Conservation (phyloP, 2,113 vertebrate genomes). For the Lutjanus erythropterus region DNA sequence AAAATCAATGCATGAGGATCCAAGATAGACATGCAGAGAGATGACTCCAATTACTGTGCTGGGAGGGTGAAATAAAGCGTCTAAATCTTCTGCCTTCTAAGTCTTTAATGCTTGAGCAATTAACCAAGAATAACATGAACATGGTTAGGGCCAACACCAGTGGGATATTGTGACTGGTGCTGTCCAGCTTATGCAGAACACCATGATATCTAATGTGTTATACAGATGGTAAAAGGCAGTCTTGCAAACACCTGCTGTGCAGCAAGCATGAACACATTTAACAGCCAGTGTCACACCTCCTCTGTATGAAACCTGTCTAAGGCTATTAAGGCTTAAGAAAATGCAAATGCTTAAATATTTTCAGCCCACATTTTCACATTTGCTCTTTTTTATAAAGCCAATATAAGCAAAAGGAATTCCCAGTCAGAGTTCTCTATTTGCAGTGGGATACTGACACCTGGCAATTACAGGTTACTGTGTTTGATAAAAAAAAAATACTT, state of each 20-base stretch:
- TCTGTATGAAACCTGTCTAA: constrained; percentile 27
- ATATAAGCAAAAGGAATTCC: not conserved
- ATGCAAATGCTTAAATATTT: constrained; percentile 41
- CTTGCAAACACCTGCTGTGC: constrained; percentile 57
- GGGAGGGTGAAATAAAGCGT: constrained; percentile 18
- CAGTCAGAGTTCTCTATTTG: not conserved
- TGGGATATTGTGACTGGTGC: not conserved
- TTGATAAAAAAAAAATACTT: not conserved
- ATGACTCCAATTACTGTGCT: constrained; percentile 22
- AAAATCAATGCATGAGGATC: not conserved
- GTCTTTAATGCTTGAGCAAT: constrained; percentile 11
- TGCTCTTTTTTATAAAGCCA: not conserved
- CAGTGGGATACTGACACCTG: not conserved
- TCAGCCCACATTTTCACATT: not conserved
- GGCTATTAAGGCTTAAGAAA: constrained; percentile 23
- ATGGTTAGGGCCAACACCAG: not conserved
- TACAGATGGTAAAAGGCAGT: constrained; percentile 62
- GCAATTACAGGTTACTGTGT: no score
- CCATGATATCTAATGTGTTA: constrained; percentile 40
- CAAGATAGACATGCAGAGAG: constrained; percentile 6
- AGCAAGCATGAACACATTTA: constrained; percentile 55
- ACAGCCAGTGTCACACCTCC: constrained; percentile 55
- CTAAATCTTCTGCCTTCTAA: not conserved
- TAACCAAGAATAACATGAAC: constrained; percentile 24
- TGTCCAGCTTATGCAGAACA: constrained; percentile 40